Percentiles rank a stretch among this genome's conserved stretches.
Conservation (phyloP, 2,113 vertebrate species). For the Callithrix jacchus region DNA sequence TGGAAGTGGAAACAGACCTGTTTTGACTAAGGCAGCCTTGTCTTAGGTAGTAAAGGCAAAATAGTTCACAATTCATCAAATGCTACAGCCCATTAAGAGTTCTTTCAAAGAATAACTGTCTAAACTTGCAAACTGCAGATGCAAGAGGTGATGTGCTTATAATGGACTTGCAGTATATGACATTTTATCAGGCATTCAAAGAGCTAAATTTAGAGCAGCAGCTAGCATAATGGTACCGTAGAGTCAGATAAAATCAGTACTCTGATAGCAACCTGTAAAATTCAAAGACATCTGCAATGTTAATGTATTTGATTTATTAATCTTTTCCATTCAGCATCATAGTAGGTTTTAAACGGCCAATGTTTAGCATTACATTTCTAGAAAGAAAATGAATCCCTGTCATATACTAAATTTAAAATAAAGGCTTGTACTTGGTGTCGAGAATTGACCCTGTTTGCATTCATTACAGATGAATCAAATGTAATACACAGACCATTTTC, state of each 20-base stretch:
- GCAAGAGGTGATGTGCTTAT: conserved; percentile 61
- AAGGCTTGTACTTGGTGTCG: background rate
- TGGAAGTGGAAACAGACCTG: background rate
- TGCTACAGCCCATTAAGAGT: conserved; percentile 5
- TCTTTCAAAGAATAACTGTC: conserved; percentile 53
- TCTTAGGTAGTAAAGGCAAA: background rate
- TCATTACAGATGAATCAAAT: conserved; percentile 42
- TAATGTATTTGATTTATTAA: conserved; percentile 65
- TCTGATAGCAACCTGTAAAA: conserved; percentile 32
- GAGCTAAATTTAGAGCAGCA: background rate
- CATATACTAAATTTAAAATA: conserved; percentile 33
- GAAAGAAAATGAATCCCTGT: conserved; percentile 39
- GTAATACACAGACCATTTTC: background rate
- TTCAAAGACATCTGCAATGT: conserved; percentile 49
- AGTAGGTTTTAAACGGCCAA: conserved; percentile 52
- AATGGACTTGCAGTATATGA: conserved; percentile 46
- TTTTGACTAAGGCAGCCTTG: background rate
- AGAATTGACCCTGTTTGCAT: conserved; percentile 10
- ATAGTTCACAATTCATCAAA: conserved; percentile 23
- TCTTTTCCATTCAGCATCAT: conserved; percentile 45
- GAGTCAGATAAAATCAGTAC: conserved; percentile 48
- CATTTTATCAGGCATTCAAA: conserved; percentile 48
- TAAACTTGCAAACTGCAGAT: conserved; percentile 50
- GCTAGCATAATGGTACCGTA: background rate
- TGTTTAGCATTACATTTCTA: conserved; percentile 53